Evolutionary conservation across 2,888 invertebrate species (phyloP), one percentile per base, ranked within the genome.

Genomic region (Mythimna impura): DNA sequence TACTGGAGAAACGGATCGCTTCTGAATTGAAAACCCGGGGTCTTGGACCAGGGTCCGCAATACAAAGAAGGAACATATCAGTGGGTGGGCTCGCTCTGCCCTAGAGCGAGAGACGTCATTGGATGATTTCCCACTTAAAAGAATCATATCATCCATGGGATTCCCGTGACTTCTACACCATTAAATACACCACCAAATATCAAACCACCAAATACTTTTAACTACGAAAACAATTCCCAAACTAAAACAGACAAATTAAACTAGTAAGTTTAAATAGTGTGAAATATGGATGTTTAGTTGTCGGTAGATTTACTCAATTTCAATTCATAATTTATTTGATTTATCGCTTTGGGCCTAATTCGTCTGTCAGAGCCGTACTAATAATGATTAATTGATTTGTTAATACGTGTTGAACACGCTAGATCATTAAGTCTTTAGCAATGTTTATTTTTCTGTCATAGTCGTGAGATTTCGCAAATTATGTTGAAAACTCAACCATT

Each of bases 281-380:
- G 60, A 78, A 79, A 55, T 83, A 78, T 66, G 52, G 54, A 36
- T 73, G 17, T 68, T 60, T 3, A 71, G 63, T 65, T 71, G 66
- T 57, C 50, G 34, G 60, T 57, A 36, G 54, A 71, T 68, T 83
- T 58, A 68, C 25, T 73, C 12, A 62, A 74, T 36, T 71, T 69
- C 61, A 74, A 67, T 79, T 78, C n/a, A 10, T 20, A 71, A 66
- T 78, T 83, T 6, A 69, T 75, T 73, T 64, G 71, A 75, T 83
- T 71, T 75, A 74, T 80, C n/a, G 58, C 75, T 69, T 74, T 62
- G 66, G 4, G 55, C 43, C 47, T 68, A 80, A 74, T 73, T 67
- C n/a, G 61, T 67, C 67, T 52, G 73, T 71, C 71, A 52, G 20
- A 62, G 58, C 30, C 22, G 36, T 52, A 66, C 10, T 71, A 71